A percentile compares a stretch with the other conserved stretches of the same genome.
phyloP scores from a whole-genome alignment of 1,140 invertebrate genomes.

The Lanistes nyassanus region DNA sequence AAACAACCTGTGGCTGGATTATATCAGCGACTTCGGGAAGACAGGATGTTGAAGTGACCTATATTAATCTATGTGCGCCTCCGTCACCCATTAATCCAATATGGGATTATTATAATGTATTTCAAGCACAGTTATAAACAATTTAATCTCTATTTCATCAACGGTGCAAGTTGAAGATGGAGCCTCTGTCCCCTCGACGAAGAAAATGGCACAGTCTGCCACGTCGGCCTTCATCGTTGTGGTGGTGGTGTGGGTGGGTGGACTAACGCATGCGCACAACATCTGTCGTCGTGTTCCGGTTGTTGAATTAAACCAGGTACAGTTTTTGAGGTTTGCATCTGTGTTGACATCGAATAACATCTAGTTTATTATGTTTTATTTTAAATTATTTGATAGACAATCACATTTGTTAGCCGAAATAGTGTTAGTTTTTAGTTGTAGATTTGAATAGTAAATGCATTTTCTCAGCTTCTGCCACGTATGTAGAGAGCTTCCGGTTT shows the following conservation, averaged over 20 bases:
- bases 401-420: background rate
- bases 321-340: background rate
- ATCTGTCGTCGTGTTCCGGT: no score
- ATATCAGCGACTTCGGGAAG: background rate
- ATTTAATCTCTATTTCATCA: background rate
- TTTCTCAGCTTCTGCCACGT: slow-evolving; percentile 3
- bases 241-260: no score
- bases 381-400: background rate
- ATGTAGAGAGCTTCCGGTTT: slow-evolving; percentile 1
- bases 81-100: no score
- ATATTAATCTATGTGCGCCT: background rate
- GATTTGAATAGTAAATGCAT: background rate
- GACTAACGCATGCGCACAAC: no score
- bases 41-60: background rate
- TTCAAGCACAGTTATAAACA: background rate
- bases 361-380: background rate
- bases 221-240: no score
- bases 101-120: background rate
- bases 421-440: background rate
- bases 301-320: background rate
- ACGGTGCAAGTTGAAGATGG: no score
- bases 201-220: no score
- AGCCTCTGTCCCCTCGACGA: no score
- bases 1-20: slow-evolving; percentile 4
- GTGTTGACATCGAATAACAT: background rate